Conservation (phyloP, 1,140 invertebrate species). For the Brachionus rubens region DNA sequence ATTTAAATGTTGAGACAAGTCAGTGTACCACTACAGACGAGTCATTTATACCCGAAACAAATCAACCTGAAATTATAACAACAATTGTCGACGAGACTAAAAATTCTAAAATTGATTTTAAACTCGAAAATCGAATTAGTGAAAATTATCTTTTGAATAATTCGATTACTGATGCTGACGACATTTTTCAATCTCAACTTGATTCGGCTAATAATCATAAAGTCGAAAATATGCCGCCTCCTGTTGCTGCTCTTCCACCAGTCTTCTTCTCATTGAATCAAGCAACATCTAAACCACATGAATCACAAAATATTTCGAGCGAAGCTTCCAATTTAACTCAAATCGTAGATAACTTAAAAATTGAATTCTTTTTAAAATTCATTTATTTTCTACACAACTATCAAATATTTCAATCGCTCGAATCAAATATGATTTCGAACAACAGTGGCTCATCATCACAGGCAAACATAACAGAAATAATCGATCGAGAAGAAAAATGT, state of each 20-base stretch:
- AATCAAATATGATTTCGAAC: neutral
- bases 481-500: neutral
- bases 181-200: constrained; percentile 31
- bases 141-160: constrained; percentile 26
- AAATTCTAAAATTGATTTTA: constrained; percentile 32
- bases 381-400: neutral
- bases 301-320: neutral
- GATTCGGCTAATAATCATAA: neutral
- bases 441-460: too few species aligned
- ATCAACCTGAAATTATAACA: constrained; percentile 24
- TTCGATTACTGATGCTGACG: neutral
- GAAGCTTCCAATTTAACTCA: neutral
- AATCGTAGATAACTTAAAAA: neutral
- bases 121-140: neutral
- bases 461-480: neutral
- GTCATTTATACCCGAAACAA: neutral
- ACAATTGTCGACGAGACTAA: constrained; percentile 27
- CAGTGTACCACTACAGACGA: neutral
- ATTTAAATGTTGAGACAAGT: neutral
- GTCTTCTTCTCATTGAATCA: too few species aligned
- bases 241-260: too few species aligned
- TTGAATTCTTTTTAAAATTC: neutral
- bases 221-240: neutral
- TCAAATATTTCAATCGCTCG: constrained; percentile 10
- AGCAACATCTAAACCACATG: neutral